Percentiles rank a stretch among this genome's conserved stretches.
These are phyloP conservation scores for Scaptomyza hsui DNA, from an alignment of 1,140 invertebrate species.

Conservation along the genomic window DNA sequence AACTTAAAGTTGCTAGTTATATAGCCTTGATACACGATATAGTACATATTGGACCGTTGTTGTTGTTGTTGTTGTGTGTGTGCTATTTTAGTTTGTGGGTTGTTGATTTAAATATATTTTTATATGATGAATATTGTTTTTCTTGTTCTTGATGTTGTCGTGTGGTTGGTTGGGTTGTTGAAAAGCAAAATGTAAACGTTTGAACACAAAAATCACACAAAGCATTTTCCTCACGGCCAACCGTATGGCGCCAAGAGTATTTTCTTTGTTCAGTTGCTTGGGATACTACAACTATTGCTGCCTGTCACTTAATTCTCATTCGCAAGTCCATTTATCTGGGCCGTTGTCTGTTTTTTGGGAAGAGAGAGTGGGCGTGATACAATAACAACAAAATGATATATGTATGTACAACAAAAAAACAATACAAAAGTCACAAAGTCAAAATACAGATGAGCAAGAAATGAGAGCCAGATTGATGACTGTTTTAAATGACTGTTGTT, in stretches of 20 bases:
- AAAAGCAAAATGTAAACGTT: constrained; percentile 76
- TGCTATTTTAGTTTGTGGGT: constrained; percentile 15
- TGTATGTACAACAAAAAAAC: constrained; percentile 31
- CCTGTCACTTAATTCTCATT: constrained; percentile 12
- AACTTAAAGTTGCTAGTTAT: constrained; percentile 71
- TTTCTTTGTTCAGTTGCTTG: constrained; percentile 80
- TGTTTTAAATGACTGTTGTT: constrained; percentile 50
- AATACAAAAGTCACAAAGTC: constrained; percentile 53
- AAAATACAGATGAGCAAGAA: constrained; percentile 35
- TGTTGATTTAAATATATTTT: constrained; percentile 21
- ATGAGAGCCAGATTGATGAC: constrained; percentile 39
- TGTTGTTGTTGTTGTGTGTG: constrained; percentile 29
- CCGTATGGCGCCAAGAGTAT: constrained; percentile 51
- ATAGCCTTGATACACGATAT: constrained; percentile 29
- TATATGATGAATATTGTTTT: constrained; percentile 11
- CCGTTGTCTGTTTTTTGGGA: constrained; percentile 78
- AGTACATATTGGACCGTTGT: constrained; percentile 35
- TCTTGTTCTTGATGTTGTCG: constrained; percentile 35
- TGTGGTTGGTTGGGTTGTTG: constrained; percentile 33
- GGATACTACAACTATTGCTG: constrained; percentile 64
- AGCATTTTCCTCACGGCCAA: constrained; percentile 67
- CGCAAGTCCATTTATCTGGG: constrained; percentile 82
- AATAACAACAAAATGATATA: constrained; percentile 47
- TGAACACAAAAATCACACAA: constrained; percentile 82
- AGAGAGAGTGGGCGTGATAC: constrained; percentile 65